These are phyloP conservation scores for Aphidius colemani DNA, from an alignment of 2,888 invertebrate genomes.

Conservation along the genomic window DNA sequence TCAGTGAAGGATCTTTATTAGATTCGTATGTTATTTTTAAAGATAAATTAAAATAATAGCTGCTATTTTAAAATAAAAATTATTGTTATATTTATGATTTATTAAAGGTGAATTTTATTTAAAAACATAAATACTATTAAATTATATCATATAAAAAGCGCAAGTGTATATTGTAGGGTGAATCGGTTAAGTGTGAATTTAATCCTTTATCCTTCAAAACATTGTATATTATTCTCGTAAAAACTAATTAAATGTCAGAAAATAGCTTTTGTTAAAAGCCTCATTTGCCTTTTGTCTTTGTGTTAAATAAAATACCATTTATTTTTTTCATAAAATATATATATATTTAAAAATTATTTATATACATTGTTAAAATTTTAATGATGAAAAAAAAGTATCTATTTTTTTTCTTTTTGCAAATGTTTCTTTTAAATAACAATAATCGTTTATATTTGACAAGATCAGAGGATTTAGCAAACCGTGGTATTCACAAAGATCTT, in stretches of 20 bases:
- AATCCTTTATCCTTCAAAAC: constrained; percentile 60
- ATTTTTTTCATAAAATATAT: neutral
- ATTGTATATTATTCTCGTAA: constrained; percentile 60
- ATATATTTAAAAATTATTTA: neutral
- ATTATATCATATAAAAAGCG: constrained; percentile 41
- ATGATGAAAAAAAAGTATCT: no score
- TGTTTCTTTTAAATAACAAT: neutral
- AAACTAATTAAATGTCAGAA: constrained; percentile 56
- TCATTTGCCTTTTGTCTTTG: constrained; percentile 17
- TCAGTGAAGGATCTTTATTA: no score
- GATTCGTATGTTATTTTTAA: no score
- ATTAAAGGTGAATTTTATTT: no score
- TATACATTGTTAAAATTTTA: neutral
- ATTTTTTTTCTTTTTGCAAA: neutral
- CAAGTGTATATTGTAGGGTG: constrained; percentile 20
- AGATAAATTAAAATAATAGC: no score
- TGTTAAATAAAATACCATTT: constrained; percentile 5
- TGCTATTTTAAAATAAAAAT: no score
- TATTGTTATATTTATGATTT: no score
- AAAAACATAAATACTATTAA: no score
- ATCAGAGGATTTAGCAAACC: constrained; percentile 24
- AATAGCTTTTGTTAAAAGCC: constrained; percentile 7
- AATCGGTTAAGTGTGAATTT: constrained; percentile 51
- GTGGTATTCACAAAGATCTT: neutral
- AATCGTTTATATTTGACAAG: constrained; percentile 10